These are phyloP conservation scores for Onychomys torridus DNA, from an alignment of 2,797 vertebrate species.

Conservation along the genomic window DNA sequence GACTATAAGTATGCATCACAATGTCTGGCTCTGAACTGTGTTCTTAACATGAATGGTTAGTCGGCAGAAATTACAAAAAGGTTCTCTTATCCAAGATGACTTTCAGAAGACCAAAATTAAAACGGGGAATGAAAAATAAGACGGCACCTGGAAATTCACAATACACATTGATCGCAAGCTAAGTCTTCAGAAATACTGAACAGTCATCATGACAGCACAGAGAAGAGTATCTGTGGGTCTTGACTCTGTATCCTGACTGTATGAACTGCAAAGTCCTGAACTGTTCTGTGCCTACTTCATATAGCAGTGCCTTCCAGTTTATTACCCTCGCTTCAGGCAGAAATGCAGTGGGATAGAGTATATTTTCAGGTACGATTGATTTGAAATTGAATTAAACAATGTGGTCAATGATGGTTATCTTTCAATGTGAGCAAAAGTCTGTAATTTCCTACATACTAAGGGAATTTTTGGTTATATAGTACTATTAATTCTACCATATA, in stretches of 20 bases:
- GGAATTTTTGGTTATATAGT: background rate
- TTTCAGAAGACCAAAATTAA: constrained; percentile 54
- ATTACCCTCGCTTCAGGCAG: constrained; percentile 3
- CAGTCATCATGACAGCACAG: background rate
- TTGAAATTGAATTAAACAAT: constrained; percentile 43
- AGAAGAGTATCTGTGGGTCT: background rate
- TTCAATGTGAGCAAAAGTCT: background rate
- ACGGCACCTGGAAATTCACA: background rate
- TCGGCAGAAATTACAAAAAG: background rate
- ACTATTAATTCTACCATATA: background rate
- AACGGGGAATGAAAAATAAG: constrained; percentile 21
- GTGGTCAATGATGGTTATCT: background rate
- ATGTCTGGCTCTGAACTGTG: background rate
- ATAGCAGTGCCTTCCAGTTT: background rate
- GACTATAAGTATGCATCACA: background rate
- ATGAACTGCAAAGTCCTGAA: background rate
- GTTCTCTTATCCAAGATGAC: background rate
- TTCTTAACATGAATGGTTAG: background rate
- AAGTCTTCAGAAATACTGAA: background rate
- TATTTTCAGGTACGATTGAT: constrained; percentile 29
- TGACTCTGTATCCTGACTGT: background rate
- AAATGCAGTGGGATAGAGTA: background rate
- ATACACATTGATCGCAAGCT: background rate
- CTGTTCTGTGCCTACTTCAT: background rate
- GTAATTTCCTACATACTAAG: background rate